Conservation (phyloP, 2,113 vertebrate genomes). For the Seriola dumerili region DNA sequence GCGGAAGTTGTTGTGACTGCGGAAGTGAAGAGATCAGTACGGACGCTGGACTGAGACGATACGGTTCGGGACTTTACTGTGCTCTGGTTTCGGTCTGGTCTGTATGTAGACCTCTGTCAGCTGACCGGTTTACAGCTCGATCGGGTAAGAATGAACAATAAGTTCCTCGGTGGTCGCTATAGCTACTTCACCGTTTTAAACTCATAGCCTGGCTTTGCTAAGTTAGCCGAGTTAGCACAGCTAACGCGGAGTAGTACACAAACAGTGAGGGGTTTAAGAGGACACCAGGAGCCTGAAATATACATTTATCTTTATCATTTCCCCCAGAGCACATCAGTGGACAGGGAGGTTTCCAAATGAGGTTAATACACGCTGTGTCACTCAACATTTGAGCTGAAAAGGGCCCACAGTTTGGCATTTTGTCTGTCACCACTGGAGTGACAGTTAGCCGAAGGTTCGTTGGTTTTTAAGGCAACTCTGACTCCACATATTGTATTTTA, state of each 20-base stretch:
- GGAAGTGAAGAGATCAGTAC: constrained; percentile 66
- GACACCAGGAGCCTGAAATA: background rate
- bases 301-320: background rate
- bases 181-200: background rate
- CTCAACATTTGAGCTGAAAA: background rate
- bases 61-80: background rate
- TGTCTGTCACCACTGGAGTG: background rate
- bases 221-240: constrained; percentile 48
- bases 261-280: background rate
- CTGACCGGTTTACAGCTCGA: background rate
- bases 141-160: constrained; percentile 55
- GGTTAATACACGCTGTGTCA: background rate
- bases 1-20: constrained; percentile 71
- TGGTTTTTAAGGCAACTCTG: background rate
- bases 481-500: background rate
- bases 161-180: rapidly evolving
- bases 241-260: constrained; percentile 38
- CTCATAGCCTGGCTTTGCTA: background rate
- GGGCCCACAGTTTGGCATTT: background rate
- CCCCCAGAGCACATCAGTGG: background rate
- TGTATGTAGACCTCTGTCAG: constrained; percentile 39
- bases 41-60: constrained; percentile 1
- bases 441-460: background rate
- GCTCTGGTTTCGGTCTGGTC: background rate
- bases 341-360: background rate